These are phyloP conservation scores for Saguinus midas DNA, from an alignment of 2,113 vertebrate genomes.

Conservation along the genomic window DNA sequence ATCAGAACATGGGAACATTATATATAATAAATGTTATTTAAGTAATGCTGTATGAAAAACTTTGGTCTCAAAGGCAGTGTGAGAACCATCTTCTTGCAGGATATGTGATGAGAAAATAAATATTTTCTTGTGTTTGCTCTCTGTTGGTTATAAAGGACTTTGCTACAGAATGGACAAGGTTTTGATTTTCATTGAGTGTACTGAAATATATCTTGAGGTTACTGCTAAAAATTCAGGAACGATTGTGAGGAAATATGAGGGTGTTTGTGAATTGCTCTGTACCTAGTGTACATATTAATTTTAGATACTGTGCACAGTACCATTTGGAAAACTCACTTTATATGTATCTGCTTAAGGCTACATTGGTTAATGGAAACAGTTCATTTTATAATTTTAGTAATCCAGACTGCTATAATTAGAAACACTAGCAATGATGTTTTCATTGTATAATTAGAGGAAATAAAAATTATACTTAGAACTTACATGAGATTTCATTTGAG, in stretches of 20 bases:
- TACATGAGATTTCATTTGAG: slow-evolving; percentile 12
- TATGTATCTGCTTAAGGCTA: slow-evolving; percentile 21
- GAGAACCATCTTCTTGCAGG: neutral
- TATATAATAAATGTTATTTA: slow-evolving; percentile 19
- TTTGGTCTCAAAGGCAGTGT: neutral
- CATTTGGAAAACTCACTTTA: slow-evolving; percentile 25
- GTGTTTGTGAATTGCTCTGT: slow-evolving; percentile 55
- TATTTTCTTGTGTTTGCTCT: slow-evolving; percentile 25
- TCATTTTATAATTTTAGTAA: slow-evolving; percentile 45
- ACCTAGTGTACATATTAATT: slow-evolving; percentile 70
- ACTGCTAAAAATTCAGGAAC: slow-evolving; percentile 35
- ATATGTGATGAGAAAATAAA: slow-evolving; percentile 49
- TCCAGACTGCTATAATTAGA: slow-evolving; percentile 56
- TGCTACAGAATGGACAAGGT: neutral
- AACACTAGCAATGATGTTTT: slow-evolving; percentile 44
- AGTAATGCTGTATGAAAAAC: slow-evolving; percentile 1
- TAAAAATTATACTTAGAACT: slow-evolving; percentile 33
- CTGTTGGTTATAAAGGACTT: slow-evolving; percentile 49
- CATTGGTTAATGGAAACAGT: slow-evolving; percentile 8
- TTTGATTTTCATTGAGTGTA: slow-evolving; percentile 21
- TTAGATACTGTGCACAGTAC: slow-evolving; percentile 26
- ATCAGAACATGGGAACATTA: neutral
- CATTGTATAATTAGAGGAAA: neutral
- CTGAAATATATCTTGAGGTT: slow-evolving; percentile 42
- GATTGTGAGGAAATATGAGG: neutral